These are phyloP conservation scores for Tylochromis polylepis DNA, from an alignment of 2,113 vertebrate genomes.

Conservation along the genomic window DNA sequence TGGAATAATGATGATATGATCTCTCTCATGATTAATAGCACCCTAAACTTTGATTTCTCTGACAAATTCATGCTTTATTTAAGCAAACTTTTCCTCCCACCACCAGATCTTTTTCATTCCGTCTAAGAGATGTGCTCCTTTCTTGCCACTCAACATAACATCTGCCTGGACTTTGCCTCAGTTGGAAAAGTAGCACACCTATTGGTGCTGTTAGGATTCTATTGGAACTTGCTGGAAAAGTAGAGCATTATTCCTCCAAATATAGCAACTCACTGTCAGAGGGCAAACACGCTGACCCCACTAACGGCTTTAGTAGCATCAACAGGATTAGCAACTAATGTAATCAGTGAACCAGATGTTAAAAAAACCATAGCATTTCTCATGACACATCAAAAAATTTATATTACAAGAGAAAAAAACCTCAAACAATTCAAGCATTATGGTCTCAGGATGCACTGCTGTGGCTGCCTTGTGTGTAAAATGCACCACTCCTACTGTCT, in stretches of 20 bases:
- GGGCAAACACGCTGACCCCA: neutral
- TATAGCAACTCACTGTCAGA: neutral
- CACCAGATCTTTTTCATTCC: neutral
- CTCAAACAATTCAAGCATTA: neutral
- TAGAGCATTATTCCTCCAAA: neutral
- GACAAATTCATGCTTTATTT: too few relatives aligned
- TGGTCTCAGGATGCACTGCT: neutral
- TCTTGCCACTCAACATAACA: too few relatives aligned
- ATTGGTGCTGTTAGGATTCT: neutral
- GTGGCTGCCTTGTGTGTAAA: neutral
- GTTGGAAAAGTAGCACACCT: neutral
- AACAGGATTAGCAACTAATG: neutral
- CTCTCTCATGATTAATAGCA: fast-evolving
- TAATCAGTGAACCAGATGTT: neutral
- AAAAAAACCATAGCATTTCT: neutral
- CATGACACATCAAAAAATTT: neutral
- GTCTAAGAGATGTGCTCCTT: neutral
- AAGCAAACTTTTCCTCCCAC: too few relatives aligned
- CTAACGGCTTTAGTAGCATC: neutral
- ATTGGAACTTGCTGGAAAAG: neutral
- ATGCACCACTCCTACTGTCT: neutral
- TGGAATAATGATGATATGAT: neutral
- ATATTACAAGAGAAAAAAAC: neutral
- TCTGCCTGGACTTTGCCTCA: too few relatives aligned
- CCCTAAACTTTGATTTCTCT: neutral